Evolutionary conservation across 64 coral and sea anemone genomes (phyloP), one percentile per base, ranked within the genome.

Genomic region (Porites australiensis): DNA sequence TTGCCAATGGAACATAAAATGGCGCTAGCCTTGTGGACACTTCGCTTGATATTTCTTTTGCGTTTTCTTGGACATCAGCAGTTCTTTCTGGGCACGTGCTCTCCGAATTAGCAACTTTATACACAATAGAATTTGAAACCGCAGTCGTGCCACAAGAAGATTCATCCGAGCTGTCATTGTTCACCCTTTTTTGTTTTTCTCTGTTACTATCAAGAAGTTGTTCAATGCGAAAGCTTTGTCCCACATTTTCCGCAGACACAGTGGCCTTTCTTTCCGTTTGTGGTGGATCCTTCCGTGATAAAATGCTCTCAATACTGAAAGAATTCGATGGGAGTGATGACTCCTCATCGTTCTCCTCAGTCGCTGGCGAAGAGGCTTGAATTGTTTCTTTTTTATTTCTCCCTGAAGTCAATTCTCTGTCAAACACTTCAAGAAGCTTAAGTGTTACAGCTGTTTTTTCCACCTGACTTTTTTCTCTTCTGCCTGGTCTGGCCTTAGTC

Each of bases 391-490:
- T 63, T 22, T 45, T 21, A 68, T 51, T 65, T 44, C 69, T 46
- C 16, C 14, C 45, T 13, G 81, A 68, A 69, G 62, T 50, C 37
- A 83, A 66, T 6, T 66, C 61, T 60, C 81, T 84, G 44, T 84
- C 81, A 21, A 84, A 84, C 15, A 84, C 81, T 13, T 84, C 81
- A 14, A 84, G 81, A 68, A 84, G 49, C 69, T 84, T 84, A 2
- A 84, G 47, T 8, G 81, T 68, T n/a, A 84, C 81, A 50, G 81
- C 63, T 3, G 75, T 63, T 58, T 94, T 94, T 79, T 86, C 88
- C 4, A 92, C 74, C 69, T 98, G 92, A 69, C 78, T 98, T 66
- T 98, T 98, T 66, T 91, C 94, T 79, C 95, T 74, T 75, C 95
- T 88, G 20, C 92, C 95, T 5, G 92, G 95, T 44, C 80, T 78